Evolutionary conservation across 2,113 vertebrate species (phyloP), one percentile per base, ranked within the genome.

Genomic region (Rhineura floridana): DNA sequence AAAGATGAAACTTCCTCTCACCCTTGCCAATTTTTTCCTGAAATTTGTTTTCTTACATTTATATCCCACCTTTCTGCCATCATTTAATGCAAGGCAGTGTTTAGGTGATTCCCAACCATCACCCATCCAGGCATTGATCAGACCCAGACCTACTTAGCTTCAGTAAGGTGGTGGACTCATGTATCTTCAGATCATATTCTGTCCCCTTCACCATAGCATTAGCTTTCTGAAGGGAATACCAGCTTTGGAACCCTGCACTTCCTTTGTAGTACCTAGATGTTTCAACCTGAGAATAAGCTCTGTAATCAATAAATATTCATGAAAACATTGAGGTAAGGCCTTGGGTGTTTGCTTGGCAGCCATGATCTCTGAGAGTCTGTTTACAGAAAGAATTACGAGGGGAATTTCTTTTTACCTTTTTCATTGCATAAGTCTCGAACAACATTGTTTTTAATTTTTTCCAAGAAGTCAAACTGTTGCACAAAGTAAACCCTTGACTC

Each of bases 361-460:
- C 15, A 21, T 83, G 46, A 23, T 28, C 21, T n/a, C 0, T 48
- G 15, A 42, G 65, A 12, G n/a, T n/a, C 50, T 39, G n/a, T 44
- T 59, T 21, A 72, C 12, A 59, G 46, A 48, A 17, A 84, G 83
- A 84, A 72, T 36, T 52, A 23, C 44, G 33, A 3, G 7, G 7
- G 30, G 36, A 15, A 3, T 42, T 39, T 79, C 9, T 78, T 92
- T 93, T 72, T 95, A 97, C 96, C 96, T 96, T 95, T 92, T 69
- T 87, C 5, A 7, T 90, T 52, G 62, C 96, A 96, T 88, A 97
- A 95, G 50, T 93, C 92, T 84, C 79, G 92, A 59, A 94, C 93
- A 42, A 97, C 82, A 48, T 91, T 46, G 79, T 96, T 94, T 89
- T 96, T 93, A 36, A 97, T 96, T 76, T 90, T 83, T 90, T 95